These are phyloP conservation scores for Rhinoderma darwinii DNA, from an alignment of 2,113 vertebrate species.

Conservation along the genomic window DNA sequence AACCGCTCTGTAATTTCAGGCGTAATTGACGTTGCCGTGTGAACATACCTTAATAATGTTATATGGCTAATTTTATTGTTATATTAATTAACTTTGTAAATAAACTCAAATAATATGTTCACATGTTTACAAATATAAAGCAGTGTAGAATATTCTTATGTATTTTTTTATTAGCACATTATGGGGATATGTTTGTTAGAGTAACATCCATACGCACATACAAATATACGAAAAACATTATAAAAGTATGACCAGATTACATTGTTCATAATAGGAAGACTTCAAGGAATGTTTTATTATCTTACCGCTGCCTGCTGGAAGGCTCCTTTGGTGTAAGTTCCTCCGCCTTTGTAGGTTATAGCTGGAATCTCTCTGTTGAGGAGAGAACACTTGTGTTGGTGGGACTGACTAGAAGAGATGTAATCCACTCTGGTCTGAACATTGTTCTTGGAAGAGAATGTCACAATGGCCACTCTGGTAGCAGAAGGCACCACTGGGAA, in stretches of 20 bases:
- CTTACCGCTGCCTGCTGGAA: constrained; percentile 95
- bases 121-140: no score
- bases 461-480: constrained; percentile 93
- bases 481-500: constrained; percentile 91
- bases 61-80: not conserved
- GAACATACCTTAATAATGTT: no score
- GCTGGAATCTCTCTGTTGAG: constrained; percentile 92
- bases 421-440: constrained; percentile 94
- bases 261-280: not conserved
- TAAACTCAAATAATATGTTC: no score
- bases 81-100: no score
- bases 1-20: no score
- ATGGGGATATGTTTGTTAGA: no score
- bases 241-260: not conserved
- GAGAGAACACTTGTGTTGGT: constrained; percentile 95
- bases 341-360: constrained; percentile 93
- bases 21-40: no score
- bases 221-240: not conserved
- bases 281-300: not conserved
- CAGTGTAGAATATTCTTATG: no score
- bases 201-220: not conserved
- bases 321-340: constrained; percentile 95
- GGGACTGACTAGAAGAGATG: constrained; percentile 84
- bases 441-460: constrained; percentile 94
- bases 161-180: no score